Conservation (phyloP, 2,797 vertebrate genomes). For the Ambastaia sidthimunki region DNA sequence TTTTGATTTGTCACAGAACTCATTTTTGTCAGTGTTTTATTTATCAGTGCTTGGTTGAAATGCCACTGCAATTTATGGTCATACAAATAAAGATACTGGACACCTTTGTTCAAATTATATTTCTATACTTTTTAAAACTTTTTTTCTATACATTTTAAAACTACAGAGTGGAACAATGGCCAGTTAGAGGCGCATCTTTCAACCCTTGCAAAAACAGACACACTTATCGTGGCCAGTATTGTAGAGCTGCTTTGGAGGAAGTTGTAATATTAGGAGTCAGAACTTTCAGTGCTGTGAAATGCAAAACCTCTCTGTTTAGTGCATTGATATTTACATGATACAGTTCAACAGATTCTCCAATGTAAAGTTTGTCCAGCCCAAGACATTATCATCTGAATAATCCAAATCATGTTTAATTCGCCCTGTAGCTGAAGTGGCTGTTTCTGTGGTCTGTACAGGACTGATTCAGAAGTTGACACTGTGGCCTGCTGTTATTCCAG, state of each 20-base stretch:
- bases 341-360: neutral
- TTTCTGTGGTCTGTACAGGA: neutral
- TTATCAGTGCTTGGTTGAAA: slow-evolving; percentile 90
- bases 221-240: neutral
- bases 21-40: slow-evolving; percentile 96
- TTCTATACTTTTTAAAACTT: neutral
- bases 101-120: slow-evolving; percentile 73
- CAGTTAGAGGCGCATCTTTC: neutral
- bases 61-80: slow-evolving; percentile 82
- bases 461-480: neutral
- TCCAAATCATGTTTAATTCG: neutral
- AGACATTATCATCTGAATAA: neutral
- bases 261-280: neutral
- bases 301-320: neutral
- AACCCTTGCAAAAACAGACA: neutral
- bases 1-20: slow-evolving; percentile 80
- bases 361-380: neutral
- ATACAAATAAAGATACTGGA: slow-evolving; percentile 80
- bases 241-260: neutral
- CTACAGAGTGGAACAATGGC: neutral
- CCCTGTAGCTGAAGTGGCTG: neutral
- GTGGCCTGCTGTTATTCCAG: neutral
- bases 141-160: neutral
- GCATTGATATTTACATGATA: neutral
- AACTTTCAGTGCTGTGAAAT: neutral